phyloP scores from a whole-genome alignment of 2,113 vertebrate genomes.

The Nanger granti region DNA sequence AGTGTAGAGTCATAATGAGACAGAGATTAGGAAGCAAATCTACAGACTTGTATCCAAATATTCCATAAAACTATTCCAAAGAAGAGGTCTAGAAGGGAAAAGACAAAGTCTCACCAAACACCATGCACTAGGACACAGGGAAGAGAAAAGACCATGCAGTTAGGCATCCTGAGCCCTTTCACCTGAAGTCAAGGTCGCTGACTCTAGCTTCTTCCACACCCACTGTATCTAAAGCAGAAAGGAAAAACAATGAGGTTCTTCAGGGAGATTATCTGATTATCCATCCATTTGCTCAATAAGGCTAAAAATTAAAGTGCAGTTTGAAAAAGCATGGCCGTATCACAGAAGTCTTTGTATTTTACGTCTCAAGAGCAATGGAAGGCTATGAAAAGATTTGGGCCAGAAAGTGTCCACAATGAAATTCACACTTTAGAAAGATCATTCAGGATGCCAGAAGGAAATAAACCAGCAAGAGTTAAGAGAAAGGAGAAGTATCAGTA shows the following conservation, averaged over 20 bases:
- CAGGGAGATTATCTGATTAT: background rate
- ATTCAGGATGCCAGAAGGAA: background rate
- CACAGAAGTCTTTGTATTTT: background rate
- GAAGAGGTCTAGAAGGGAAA: background rate
- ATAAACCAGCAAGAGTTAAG: background rate
- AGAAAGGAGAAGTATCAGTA: background rate
- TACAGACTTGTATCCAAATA: background rate
- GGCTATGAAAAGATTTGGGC: background rate
- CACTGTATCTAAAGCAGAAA: background rate
- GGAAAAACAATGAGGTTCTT: background rate
- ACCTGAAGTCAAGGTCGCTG: background rate
- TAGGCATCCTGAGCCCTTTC: background rate
- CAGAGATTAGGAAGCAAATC: background rate
- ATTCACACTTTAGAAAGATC: background rate
- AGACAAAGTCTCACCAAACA: background rate
- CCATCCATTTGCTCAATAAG: background rate
- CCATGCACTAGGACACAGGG: background rate
- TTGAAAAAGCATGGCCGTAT: background rate
- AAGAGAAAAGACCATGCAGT: background rate
- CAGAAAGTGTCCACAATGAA: background rate
- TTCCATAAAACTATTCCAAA: background rate
- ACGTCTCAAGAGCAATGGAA: background rate
- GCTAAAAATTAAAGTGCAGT: slow-evolving; percentile 1
- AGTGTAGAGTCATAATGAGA: background rate
- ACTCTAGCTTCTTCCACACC: background rate